phyloP scores from a whole-genome alignment of 2,888 invertebrate genomes.

The Caenorhabditis sp. region DNA sequence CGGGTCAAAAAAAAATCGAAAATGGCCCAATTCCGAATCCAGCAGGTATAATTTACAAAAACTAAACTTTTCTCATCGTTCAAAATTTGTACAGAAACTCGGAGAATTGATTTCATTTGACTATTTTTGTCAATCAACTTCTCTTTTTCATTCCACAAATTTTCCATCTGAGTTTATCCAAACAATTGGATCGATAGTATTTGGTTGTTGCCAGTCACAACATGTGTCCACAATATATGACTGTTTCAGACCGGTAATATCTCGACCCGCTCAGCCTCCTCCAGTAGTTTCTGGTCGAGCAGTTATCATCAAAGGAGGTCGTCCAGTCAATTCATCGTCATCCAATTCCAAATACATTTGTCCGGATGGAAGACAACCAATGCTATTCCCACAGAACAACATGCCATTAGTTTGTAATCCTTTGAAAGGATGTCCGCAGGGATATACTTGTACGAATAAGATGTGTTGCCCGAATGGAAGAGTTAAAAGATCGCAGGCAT shows the following conservation, averaged over 20 bases:
- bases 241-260: not conserved
- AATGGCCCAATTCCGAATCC: too few relatives aligned
- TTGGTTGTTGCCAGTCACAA: too few relatives aligned
- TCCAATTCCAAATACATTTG: constrained; percentile 32
- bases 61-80: too few relatives aligned
- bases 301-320: constrained; percentile 10
- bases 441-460: constrained; percentile 42
- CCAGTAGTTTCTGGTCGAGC: not conserved
- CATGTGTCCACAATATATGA: too few relatives aligned
- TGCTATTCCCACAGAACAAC: constrained; percentile 54
- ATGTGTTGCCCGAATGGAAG: constrained; percentile 48
- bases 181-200: too few relatives aligned
- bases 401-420: constrained; percentile 55
- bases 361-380: constrained; percentile 49
- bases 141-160: too few relatives aligned
- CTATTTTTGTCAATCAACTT: too few relatives aligned
- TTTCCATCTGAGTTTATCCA: too few relatives aligned
- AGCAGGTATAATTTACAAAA: too few relatives aligned
- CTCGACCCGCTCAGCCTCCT: not conserved
- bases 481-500: constrained; percentile 16
- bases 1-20: too few relatives aligned
- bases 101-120: too few relatives aligned
- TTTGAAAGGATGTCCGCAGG: constrained; percentile 48
- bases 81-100: too few relatives aligned
- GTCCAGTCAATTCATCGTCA: not conserved